Base-by-base conservation (phyloP, 2,113 vertebrate species). In the Aspidoscelis tigris region DNA sequence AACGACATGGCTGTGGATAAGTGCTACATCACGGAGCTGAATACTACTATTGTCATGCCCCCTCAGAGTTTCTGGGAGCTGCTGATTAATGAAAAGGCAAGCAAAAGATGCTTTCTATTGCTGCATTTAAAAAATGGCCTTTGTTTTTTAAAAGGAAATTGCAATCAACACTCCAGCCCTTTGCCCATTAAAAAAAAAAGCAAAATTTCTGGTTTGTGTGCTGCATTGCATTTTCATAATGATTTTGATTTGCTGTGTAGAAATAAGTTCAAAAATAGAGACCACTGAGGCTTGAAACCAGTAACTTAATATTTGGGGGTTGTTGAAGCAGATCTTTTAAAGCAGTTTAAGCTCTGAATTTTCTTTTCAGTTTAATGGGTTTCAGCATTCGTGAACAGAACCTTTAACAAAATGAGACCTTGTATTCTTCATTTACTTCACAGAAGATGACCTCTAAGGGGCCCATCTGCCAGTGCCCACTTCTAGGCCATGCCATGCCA, bases 1-100 rank as follows among this genome's bases (percentile, higher is more conserved):
- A 97, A 98, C 0, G 98, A 99, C 94, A 97, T 98, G 58, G 96
- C 96, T 1, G 93, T 99, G 94, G 97, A 99, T 93, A 99, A 98
- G 83, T 99, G 98, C 93, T 99, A 98, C 2, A 96, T 99, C 79
- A 99, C 97, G 0, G 97, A 98, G 92, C 97, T 99, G 81, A 99
- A 99, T 94, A 98, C 97, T 92, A 97, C 97, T 76, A 96, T 98
- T 0, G 98, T 99, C 85, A 97, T 99, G 97, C 98, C 98, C 0
- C 98, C 98, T 7, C 97, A 97, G 44, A 98, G 97, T 95, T 97
- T 99, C 20, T 97, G 97, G 97, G 98, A 99, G 90, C 97, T 99
- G 26, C 97, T 99, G 22, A 95, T 97, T 81, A 99, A 98, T 0
- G 97, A 99, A 76, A 99, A 99, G 97, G 97, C 98, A 94, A 44